Evolutionary conservation across 2,797 vertebrate species (phyloP), one percentile per base, ranked within the genome.

Genomic region (Fratercula arctica): DNA sequence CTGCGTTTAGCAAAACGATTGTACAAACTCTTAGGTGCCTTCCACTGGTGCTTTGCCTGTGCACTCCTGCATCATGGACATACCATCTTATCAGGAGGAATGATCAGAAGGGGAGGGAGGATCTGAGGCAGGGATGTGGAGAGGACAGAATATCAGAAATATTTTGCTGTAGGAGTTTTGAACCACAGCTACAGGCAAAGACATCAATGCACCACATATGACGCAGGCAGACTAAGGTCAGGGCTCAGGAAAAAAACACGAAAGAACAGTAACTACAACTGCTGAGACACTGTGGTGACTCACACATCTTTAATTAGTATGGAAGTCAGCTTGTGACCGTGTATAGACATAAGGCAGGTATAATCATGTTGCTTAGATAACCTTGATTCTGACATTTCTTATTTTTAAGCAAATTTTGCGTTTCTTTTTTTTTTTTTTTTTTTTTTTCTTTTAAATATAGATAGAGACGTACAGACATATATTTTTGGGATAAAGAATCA

Each of bases 11-110:
- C 17, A 80, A 77, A 87, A 3, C 4, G 46, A 10, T 13, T 50
- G 4, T 59, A 50, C 10, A 37, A 59, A 54, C 35, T 24, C 25
- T 16, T 10, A 3, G 3, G 1, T 46, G 4, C 5, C 16, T 76
- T 76, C 46, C 17, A 31, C 35, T 35, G n/a, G 18, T 18, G n/a
- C 4, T 43, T 29, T 29, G 12, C 12, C 16, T 35, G 4, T 0
- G 1, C 1, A 13, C 0, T n/a, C 16, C 39, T n/a, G 10, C 16
- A 51, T 41, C 10, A 6, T 15, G 26, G 3, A 35, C 23, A 54
- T 33, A 25, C 2, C 17, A 12, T 64, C 14, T 66, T 9, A 11
- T n/a, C 25, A 29, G 14, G 8, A 46, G 9, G 6, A 59, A 63
- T 1, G 2, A 51, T 28, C 20, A 4, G 3, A 68, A 59, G 4